phyloP scores from a whole-genome alignment of 2,113 vertebrate species.

The Choloepus hoffmanni region DNA sequence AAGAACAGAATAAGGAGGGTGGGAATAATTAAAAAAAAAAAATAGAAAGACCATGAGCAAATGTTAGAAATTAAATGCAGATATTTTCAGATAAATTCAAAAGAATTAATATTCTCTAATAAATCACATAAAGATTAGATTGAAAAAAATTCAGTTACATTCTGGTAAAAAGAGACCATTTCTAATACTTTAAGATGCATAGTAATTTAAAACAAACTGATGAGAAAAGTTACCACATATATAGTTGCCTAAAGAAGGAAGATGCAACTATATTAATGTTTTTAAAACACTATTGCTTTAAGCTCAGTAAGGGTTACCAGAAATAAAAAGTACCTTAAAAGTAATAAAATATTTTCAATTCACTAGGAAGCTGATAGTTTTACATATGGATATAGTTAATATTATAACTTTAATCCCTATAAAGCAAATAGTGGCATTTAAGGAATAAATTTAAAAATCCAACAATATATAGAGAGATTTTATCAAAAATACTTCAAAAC shows the following conservation, averaged over 20 bases:
- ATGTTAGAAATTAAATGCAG: background rate
- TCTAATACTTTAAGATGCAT: background rate
- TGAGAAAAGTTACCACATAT: background rate
- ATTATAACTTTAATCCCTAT: background rate
- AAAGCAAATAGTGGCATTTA: background rate
- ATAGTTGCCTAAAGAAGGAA: background rate
- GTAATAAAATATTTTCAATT: background rate
- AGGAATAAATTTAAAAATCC: background rate
- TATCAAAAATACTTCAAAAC: background rate
- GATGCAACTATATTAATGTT: background rate
- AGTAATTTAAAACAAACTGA: background rate
- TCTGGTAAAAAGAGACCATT: background rate
- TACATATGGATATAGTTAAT: background rate
- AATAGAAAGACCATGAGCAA: background rate
- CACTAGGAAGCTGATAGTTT: background rate
- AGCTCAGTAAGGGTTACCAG: background rate
- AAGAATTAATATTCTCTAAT: background rate
- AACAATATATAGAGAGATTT: background rate
- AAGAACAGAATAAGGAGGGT: no score
- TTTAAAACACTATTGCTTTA: no score
- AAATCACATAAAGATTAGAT: background rate
- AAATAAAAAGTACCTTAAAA: background rate
- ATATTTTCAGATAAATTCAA: background rate
- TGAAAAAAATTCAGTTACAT: background rate
- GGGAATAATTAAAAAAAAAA: background rate